Evolutionary conservation across 2,797 vertebrate species (phyloP).

Genomic region (Danionella dracula): DNA sequence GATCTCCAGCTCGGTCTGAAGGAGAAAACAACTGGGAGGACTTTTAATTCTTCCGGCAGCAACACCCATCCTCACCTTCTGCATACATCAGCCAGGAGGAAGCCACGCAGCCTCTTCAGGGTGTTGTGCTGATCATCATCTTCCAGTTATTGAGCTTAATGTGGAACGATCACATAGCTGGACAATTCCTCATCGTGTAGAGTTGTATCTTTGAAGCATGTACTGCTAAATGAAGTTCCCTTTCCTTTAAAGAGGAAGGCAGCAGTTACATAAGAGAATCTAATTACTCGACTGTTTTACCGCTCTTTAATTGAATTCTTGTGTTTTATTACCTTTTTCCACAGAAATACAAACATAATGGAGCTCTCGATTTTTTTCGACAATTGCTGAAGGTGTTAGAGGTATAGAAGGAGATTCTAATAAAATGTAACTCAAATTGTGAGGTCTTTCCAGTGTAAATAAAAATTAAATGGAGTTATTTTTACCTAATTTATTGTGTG

Average conservation of each 20-base stretch:
- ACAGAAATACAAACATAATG: no score
- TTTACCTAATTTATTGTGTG: no score
- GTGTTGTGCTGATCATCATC: no score
- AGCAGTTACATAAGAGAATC: neutral
- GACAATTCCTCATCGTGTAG: neutral
- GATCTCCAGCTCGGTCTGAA: slow-evolving; percentile 13
- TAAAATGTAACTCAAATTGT: no score
- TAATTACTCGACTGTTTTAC: neutral
- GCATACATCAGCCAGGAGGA: neutral
- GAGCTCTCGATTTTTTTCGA: neutral
- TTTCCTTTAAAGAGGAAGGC: slow-evolving; percentile 9
- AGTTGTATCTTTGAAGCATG: neutral
- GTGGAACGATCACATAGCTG: slow-evolving; percentile 11
- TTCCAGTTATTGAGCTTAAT: no score
- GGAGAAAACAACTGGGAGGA: slow-evolving; percentile 1
- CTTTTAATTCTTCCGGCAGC: slow-evolving; percentile 11
- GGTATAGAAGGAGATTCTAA: no score
- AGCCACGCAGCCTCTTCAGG: neutral
- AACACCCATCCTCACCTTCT: slow-evolving; percentile 2
- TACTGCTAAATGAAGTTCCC: neutral
- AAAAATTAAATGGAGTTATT: no score
- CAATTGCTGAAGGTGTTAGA: no score
- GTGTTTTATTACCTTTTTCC: neutral
- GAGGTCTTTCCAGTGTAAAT: no score
- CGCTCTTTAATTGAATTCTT: neutral